Percentiles rank a stretch among this genome's conserved stretches.
Evolutionary conservation across 64 coral and sea anemone species (phyloP).

Genomic region (Stichodactyla helianthus): DNA sequence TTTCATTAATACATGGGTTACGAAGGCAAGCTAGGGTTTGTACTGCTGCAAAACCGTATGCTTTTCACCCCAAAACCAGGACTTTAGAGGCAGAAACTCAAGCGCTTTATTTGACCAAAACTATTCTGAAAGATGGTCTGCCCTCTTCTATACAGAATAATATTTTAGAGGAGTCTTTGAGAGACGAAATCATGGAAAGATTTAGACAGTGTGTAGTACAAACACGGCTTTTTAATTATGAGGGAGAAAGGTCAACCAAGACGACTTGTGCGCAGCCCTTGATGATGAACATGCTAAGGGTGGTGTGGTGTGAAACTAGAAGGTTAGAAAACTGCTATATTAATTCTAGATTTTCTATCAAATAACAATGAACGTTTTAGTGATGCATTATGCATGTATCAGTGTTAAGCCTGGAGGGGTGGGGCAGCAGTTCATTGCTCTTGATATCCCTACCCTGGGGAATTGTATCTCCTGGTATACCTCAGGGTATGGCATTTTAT

Average conservation of each 20-base stretch:
- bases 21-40: not conserved
- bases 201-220: conserved; percentile 75
- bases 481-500: no score
- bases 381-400: no score
- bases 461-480: no score
- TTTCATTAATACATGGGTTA: not conserved
- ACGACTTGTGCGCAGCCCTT: conserved; percentile 61
- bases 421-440: no score
- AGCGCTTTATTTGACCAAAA: conserved; percentile 69
- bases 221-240: conserved; percentile 64
- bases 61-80: conserved; percentile 74
- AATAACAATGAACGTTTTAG: no score
- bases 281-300: conserved; percentile 79
- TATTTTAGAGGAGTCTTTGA: not conserved
- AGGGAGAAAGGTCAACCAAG: conserved; percentile 70
- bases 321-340: conserved; percentile 23
- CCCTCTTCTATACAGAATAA: conserved; percentile 29
- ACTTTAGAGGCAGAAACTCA: conserved; percentile 73
- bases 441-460: no score
- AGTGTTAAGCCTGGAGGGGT: no score
- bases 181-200: conserved; percentile 58
- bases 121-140: conserved; percentile 43
- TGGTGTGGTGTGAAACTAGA: conserved; percentile 67
- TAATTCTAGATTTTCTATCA: no score
- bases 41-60: conserved; percentile 36